These are phyloP conservation scores for Semnornis frantzii DNA, from an alignment of 2,113 vertebrate genomes.

Conservation along the genomic window DNA sequence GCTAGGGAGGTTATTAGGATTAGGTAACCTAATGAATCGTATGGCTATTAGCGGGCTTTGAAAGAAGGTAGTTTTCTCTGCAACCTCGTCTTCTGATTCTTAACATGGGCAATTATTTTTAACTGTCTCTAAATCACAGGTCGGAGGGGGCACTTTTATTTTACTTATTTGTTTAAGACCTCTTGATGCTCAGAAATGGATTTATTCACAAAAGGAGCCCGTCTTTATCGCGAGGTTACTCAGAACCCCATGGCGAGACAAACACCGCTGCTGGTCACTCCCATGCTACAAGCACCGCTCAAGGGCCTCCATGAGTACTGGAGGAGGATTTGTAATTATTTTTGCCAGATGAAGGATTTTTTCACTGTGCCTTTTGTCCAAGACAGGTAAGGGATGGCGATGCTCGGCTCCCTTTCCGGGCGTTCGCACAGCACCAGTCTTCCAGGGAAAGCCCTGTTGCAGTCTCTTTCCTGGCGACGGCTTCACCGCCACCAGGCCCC, in stretches of 20 bases:
- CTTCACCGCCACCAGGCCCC: background rate
- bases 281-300: background rate
- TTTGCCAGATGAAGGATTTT: background rate
- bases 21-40: conserved; percentile 73
- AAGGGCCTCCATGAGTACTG: too few species aligned
- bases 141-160: background rate
- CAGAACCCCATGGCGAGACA: background rate
- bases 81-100: conserved; percentile 11
- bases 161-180: background rate
- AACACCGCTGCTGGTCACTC: fast-evolving
- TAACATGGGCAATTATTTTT: conserved; percentile 56
- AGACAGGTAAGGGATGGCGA: conserved; percentile 11
- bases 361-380: background rate
- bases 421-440: fast-evolving
- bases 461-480: fast-evolving
- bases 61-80: conserved; percentile 8
- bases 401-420: background rate
- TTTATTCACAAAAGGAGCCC: background rate
- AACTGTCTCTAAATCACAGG: conserved; percentile 7
- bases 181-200: background rate
- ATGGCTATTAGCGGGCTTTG: conserved; percentile 50
- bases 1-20: conserved; percentile 67
- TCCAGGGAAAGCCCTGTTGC: too few species aligned
- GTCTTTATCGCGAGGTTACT: background rate
- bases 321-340: background rate